Percentiles rank a stretch among this genome's conserved stretches.
Conservation (phyloP, 92 coral and sea anemone genomes). For the Zoanthus sociatus region DNA sequence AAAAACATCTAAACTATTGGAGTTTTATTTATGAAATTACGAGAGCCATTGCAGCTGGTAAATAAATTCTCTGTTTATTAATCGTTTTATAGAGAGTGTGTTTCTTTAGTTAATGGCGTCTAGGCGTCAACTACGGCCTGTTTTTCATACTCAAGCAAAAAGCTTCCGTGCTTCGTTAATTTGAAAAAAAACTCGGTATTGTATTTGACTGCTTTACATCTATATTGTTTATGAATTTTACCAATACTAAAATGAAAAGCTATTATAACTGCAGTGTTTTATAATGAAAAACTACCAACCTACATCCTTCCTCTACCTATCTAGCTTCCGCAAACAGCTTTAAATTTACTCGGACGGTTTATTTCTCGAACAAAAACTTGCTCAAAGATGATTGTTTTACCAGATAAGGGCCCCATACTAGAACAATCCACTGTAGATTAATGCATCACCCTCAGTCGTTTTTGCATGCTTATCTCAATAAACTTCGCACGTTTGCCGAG, state of each 20-base stretch:
- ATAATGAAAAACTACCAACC: slow-evolving; percentile 76
- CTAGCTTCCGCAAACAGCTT: slow-evolving; percentile 90
- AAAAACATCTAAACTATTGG: slow-evolving; percentile 10
- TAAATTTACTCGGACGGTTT: slow-evolving; percentile 83
- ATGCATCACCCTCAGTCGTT: slow-evolving; percentile 72
- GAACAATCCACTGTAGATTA: slow-evolving; percentile 83
- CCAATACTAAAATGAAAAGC: slow-evolving; percentile 78
- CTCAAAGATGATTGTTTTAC: slow-evolving; percentile 75
- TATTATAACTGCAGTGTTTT: slow-evolving; percentile 66
- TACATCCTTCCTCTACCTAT: slow-evolving; percentile 75
- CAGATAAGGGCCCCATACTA: slow-evolving; percentile 65
- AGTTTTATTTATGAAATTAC: not conserved
- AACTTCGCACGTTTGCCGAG: slow-evolving; percentile 76
- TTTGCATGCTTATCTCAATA: slow-evolving; percentile 73
- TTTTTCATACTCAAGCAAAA: slow-evolving; percentile 48
- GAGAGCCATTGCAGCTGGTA: not conserved
- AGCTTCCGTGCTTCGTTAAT: slow-evolving; percentile 72
- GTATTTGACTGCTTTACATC: slow-evolving; percentile 69
- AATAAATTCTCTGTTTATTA: slow-evolving; percentile 37
- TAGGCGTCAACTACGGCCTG: slow-evolving; percentile 58
- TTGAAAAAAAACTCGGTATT: slow-evolving; percentile 62
- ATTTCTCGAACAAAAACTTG: slow-evolving; percentile 58
- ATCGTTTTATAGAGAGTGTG: slow-evolving; percentile 39
- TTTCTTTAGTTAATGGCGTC: slow-evolving; percentile 51
- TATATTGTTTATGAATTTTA: slow-evolving; percentile 77